A percentile compares a stretch with the other conserved stretches of the same genome.
phyloP scores from a whole-genome alignment of 1,140 invertebrate species.

The Drosophila tani region DNA sequence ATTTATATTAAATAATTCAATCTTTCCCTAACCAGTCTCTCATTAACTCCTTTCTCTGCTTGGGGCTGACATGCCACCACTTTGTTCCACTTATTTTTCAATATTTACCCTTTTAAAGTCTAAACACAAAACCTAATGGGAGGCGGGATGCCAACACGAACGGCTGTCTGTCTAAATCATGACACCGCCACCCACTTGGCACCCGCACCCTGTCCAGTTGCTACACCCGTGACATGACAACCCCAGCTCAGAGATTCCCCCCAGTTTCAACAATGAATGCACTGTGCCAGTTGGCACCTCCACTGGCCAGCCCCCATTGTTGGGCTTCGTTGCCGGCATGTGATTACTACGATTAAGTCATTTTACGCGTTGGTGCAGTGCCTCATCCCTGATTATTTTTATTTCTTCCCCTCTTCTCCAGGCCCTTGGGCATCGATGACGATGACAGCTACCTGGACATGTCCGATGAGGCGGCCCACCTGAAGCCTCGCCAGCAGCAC shows the following conservation, averaged over 20 bases:
- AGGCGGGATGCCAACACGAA: conserved; percentile 18
- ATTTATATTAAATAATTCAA: too few relatives aligned
- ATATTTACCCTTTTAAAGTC: conserved; percentile 33
- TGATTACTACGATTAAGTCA: conserved; percentile 77
- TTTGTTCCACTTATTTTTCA: conserved; percentile 1
- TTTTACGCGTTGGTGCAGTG: conserved; percentile 38
- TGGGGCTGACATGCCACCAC: background rate
- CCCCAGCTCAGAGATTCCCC: conserved; percentile 20
- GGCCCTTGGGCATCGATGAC: conserved; percentile 89
- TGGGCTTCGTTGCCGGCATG: conserved; percentile 34
- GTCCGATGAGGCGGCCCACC: conserved; percentile 88
- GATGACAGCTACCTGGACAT: conserved; percentile 88
- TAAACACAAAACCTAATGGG: conserved; percentile 17
- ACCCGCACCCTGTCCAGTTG: conserved; percentile 5
- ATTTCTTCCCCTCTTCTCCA: conserved; percentile 66
- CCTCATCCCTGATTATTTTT: conserved; percentile 8
- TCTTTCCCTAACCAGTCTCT: background rate
- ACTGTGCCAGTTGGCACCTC: conserved; percentile 63
- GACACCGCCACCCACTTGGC: conserved; percentile 44
- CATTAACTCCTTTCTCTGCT: background rate
- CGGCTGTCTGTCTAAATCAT: conserved; percentile 21
- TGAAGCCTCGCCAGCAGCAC: conserved; percentile 91
- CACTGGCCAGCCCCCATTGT: conserved; percentile 52
- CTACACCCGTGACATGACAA: conserved; percentile 33
- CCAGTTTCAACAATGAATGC: conserved; percentile 52